These are phyloP conservation scores for Exocentrus adspersus DNA, from an alignment of 2,888 invertebrate species.

Conservation along the genomic window DNA sequence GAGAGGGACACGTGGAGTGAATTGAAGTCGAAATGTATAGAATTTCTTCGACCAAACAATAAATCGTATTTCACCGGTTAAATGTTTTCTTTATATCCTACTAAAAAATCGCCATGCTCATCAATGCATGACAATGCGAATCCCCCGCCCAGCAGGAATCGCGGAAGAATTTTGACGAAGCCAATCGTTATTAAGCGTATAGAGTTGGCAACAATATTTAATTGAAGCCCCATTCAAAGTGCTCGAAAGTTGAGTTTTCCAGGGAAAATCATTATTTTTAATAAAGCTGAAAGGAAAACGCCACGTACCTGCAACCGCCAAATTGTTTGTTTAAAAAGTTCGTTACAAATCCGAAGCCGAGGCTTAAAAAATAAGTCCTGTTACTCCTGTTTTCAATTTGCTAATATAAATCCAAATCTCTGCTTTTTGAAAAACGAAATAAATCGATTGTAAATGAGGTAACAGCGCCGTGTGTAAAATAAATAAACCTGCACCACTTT, in stretches of 20 bases:
- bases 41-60: no score
- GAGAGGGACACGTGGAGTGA: neutral
- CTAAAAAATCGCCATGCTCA: neutral
- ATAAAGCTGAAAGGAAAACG: conserved; percentile 28
- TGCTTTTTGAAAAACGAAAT: no score
- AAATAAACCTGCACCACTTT: no score
- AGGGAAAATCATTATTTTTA: conserved; percentile 42
- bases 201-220: conserved; percentile 42
- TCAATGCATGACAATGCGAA: neutral
- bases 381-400: no score
- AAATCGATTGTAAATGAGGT: no score
- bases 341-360: conserved; percentile 4
- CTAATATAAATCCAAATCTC: no score
- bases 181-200: conserved; percentile 46
- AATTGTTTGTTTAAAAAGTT: conserved; percentile 20
- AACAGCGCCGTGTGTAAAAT: no score
- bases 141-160: conserved; percentile 18
- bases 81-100: conserved; percentile 1
- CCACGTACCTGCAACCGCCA: conserved; percentile 15
- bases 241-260: conserved; percentile 26
- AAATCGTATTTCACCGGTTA: no score
- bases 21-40: neutral
- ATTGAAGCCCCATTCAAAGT: conserved; percentile 47
- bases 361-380: conserved; percentile 6
- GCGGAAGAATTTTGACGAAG: conserved; percentile 51